Conservation (phyloP, 2,888 invertebrate species). For the Augochlorella aurata region DNA sequence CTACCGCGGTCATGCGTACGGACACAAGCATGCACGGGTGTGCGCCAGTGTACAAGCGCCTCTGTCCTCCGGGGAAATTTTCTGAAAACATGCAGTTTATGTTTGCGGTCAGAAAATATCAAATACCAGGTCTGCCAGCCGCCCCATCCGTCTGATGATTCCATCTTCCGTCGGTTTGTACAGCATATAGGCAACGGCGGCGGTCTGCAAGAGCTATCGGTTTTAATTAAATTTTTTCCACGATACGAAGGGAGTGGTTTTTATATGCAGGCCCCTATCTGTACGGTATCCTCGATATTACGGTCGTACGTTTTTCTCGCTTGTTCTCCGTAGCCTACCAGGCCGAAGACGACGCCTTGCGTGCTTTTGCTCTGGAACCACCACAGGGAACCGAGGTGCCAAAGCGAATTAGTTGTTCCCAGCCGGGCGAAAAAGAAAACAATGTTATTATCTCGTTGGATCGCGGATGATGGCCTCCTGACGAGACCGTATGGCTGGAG, state of each 20-base stretch:
- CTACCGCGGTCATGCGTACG: neutral
- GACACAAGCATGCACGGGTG: neutral
- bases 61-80: conserved; percentile 42
- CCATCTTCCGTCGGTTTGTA: conserved; percentile 16
- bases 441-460: conserved; percentile 11
- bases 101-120: conserved; percentile 43
- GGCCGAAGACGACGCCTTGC: neutral
- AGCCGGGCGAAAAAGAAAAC: neutral
- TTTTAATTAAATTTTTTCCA: conserved; percentile 51
- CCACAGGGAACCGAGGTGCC: conserved; percentile 6
- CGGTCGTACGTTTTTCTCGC: conserved; percentile 15
- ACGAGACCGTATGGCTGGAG: neutral
- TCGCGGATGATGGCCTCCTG: neutral
- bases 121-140: conserved; percentile 4
- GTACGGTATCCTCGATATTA: neutral
- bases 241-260: neutral
- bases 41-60: neutral
- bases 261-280: conserved; percentile 4
- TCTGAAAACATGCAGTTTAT: conserved; percentile 48
- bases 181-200: neutral
- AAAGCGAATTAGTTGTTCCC: conserved; percentile 7
- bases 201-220: conserved; percentile 11
- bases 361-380: neutral
- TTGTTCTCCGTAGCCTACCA: too few species aligned
- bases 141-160: conserved; percentile 25